phyloP scores from a whole-genome alignment of 1,140 invertebrate genomes.

The Saccostrea cuccullata region DNA sequence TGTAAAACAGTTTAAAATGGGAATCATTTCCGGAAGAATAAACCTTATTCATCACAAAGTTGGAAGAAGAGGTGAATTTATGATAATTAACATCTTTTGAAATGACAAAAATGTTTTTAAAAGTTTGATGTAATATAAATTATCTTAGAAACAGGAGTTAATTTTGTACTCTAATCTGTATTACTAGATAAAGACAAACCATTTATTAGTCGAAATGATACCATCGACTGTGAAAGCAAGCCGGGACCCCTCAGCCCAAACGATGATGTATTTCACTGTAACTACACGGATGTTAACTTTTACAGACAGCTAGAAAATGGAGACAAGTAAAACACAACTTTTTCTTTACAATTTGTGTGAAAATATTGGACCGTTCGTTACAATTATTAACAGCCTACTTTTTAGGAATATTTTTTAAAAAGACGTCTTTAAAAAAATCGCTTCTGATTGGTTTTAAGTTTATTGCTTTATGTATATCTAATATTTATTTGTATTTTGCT shows the following conservation, averaged over 20 bases:
- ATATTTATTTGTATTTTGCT: no score
- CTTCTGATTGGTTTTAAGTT: no score
- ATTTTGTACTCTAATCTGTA: no score
- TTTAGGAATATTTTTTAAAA: no score
- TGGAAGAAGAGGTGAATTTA: neutral
- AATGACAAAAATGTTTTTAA: no score
- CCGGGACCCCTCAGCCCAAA: neutral
- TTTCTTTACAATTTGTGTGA: no score
- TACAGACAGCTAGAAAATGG: slow-evolving; percentile 29
- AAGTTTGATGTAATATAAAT: no score
- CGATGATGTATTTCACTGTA: slow-evolving; percentile 6
- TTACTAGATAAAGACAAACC: neutral
- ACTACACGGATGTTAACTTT: slow-evolving; percentile 21
- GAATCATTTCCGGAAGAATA: slow-evolving; percentile 31
- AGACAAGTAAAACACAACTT: slow-evolving; percentile 37
- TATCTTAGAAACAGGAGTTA: no score
- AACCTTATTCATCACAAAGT: slow-evolving; percentile 1
- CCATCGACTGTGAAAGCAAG: neutral
- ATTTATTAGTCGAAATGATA: neutral
- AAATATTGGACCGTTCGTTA: no score
- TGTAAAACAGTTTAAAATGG: slow-evolving; percentile 24
- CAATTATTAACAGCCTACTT: no score
- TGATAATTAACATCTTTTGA: neutral
- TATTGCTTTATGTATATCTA: no score
- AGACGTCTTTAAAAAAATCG: no score